Conservation (phyloP, 23 tunicate genomes). For the Ascidia mentula region DNA sequence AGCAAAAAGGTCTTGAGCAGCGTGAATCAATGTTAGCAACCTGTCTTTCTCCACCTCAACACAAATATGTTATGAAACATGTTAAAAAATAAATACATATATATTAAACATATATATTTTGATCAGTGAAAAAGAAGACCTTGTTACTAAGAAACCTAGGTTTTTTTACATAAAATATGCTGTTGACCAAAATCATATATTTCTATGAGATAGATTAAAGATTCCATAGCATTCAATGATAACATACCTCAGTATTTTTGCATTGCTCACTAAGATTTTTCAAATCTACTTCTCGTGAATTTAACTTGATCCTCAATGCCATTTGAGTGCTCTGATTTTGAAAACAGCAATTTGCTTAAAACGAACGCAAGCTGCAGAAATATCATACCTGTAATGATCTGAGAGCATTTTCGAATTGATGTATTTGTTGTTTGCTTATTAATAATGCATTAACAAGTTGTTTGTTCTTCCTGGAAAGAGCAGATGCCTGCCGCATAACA, state of each 20-base stretch:
- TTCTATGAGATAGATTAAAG: too few species aligned
- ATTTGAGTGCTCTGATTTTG: slow-evolving; percentile 10
- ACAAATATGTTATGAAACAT: neutral
- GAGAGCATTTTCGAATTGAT: slow-evolving; percentile 14
- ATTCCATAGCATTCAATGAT: too few species aligned
- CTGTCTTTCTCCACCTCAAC: neutral
- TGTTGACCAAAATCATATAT: too few species aligned
- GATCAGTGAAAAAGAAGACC: too few species aligned
- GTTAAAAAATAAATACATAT: too few species aligned
- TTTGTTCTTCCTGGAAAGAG: slow-evolving; percentile 41
- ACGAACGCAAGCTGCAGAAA: too few species aligned
- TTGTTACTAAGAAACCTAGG: too few species aligned
- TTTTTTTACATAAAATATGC: too few species aligned
- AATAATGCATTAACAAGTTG: slow-evolving; percentile 26
- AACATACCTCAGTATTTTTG: slow-evolving; percentile 10
- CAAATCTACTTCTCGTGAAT: slow-evolving; percentile 40
- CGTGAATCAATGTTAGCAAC: neutral
- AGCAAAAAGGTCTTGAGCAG: neutral
- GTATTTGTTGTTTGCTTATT: slow-evolving; percentile 8
- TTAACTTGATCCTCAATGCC: slow-evolving; percentile 28
- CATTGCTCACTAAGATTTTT: neutral
- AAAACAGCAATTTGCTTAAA: neutral
- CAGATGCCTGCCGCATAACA: slow-evolving; percentile 50
- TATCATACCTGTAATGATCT: slow-evolving; percentile 12
- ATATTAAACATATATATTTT: too few species aligned